phyloP scores from a whole-genome alignment of 2,113 vertebrate genomes.

The Lutjanus erythropterus region DNA sequence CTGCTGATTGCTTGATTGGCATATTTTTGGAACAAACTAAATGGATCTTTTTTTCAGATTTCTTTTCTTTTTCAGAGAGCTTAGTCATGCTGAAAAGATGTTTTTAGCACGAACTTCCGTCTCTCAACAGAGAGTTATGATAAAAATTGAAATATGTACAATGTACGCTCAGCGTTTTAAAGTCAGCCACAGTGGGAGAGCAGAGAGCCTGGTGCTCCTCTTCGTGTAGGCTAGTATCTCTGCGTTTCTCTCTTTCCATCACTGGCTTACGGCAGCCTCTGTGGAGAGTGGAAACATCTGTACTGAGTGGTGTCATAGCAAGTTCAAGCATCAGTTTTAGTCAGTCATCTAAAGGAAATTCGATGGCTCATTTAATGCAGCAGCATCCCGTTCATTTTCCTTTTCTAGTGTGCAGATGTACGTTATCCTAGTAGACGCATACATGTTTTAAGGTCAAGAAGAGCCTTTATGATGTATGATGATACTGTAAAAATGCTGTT shows the following conservation, averaged over 20 bases:
- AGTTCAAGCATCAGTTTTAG: conserved; percentile 14
- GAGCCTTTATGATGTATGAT: background rate
- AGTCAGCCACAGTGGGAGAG: background rate
- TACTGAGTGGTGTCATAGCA: conserved; percentile 6
- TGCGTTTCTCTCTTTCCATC: background rate
- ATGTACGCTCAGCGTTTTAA: background rate
- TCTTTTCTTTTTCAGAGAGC: conserved; percentile 8
- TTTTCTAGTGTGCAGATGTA: background rate
- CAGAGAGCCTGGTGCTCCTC: background rate
- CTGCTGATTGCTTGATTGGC: conserved; percentile 42
- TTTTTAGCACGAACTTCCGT: conserved; percentile 43
- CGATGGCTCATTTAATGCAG: background rate
- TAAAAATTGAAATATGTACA: conserved; percentile 1
- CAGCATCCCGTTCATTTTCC: background rate
- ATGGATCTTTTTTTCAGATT: conserved; percentile 31
- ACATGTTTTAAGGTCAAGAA: background rate
- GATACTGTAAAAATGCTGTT: background rate
- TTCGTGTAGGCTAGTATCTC: background rate
- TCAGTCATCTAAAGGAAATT: background rate
- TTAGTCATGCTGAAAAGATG: conserved; percentile 49
- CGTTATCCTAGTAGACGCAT: background rate
- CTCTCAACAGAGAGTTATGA: conserved; percentile 18
- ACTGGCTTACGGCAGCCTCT: background rate
- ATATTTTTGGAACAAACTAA: conserved; percentile 63
- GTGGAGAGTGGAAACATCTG: conserved; percentile 28